Evolutionary conservation across 2,797 vertebrate genomes (phyloP), one percentile per base, ranked within the genome.

Genomic region (Cuniculus paca): DNA sequence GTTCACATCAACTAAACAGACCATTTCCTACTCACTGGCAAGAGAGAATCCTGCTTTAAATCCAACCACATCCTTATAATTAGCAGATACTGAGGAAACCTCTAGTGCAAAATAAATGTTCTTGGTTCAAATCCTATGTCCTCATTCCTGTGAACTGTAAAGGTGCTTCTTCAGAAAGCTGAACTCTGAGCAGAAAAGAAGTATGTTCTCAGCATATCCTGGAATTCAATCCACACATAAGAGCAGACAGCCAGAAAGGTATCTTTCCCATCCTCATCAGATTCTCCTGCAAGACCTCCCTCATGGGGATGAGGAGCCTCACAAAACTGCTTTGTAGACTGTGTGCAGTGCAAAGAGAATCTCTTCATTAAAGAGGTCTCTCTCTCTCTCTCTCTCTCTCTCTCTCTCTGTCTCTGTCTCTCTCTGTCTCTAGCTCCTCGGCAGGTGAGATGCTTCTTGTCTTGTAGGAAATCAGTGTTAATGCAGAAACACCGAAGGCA

Each of bases 151-250:
- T 16, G 31, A 48, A 58, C 5, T 28, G 2, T 36, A 60, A 95
- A 74, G 54, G 39, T 48, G 39, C n/a, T 50, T 63, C 75, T 90
- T 78, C 19, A 6, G 24, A 36, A 95, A 88, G 39, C 22, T 94
- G 24, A 26, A 26, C 42, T 94, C 11, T 7, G n/a, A 65, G 61
- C 61, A 80, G 56, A 94, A 68, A n/a, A 68, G 83, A 93, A 95
- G 24, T 8, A 9, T 82, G 74, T 96, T 94, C 91, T 90, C 91
- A 91, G 84, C 81, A 79, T 10, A 91, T 50, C 85, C 63, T 84
- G 70, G 88, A 94, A 82, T 95, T 93, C 90, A 87, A 79, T 84
- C 63, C 95, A 75, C 50, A 75, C 80, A 81, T 63, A 56, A 61
- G 78, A 14, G 52, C 56, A 83, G 60, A 65, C 54, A 95, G 72